A percentile compares a stretch with the other conserved stretches of the same genome.
Evolutionary conservation across 2,797 vertebrate genomes (phyloP).

Genomic region (Rhinogobio ventralis): DNA sequence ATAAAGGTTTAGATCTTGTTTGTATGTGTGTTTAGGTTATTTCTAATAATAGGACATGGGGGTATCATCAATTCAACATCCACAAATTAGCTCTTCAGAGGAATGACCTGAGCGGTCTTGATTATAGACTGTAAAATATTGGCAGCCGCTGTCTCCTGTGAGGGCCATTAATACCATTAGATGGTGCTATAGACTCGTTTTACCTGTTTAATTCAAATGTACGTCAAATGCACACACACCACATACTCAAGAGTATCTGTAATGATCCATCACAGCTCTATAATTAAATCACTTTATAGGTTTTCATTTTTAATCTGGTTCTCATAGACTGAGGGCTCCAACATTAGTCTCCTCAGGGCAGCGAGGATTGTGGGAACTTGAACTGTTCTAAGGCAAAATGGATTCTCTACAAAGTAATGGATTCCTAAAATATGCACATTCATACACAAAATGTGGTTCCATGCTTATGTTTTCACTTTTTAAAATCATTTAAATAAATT

Average conservation of each 20-base stretch:
- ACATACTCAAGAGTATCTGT: neutral
- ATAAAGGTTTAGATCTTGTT: neutral
- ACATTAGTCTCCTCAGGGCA: conserved; percentile 6
- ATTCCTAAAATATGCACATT: neutral
- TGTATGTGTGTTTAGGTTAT: neutral
- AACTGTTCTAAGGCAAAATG: neutral
- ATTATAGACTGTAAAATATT: neutral
- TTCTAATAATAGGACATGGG: conserved; percentile 1
- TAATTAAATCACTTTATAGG: conserved; percentile 16
- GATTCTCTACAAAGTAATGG: neutral
- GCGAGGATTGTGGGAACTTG: neutral
- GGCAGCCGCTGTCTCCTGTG: conserved; percentile 41
- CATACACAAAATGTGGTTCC: neutral
- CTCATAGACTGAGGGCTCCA: conserved; percentile 12
- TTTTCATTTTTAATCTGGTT: conserved; percentile 48
- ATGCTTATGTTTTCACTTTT: neutral
- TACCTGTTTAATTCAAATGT: conserved; percentile 46
- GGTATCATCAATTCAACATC: neutral
- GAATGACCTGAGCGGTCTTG: neutral
- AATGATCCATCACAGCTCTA: neutral
- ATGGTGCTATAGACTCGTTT: conserved; percentile 76
- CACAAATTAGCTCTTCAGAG: conserved; percentile 12
- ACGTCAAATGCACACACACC: conserved; percentile 1
- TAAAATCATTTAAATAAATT: neutral
- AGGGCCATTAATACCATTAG: conserved; percentile 75